A percentile compares a stretch with the other conserved stretches of the same genome.
These are phyloP conservation scores for Lytechinus variegatus DNA, from an alignment of 35 echinoderm and acorn worm genomes.

Conservation along the genomic window DNA sequence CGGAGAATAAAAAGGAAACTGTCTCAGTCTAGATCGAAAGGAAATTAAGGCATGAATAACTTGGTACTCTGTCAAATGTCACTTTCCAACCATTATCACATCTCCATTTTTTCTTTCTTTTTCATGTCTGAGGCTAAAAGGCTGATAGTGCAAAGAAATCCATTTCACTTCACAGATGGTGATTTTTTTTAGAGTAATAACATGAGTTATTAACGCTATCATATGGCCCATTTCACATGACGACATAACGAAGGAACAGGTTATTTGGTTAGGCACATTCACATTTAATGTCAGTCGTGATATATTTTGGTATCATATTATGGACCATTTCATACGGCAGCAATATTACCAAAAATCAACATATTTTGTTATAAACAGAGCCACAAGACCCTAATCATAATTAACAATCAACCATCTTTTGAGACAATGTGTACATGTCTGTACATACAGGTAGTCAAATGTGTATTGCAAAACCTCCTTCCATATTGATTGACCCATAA, in stretches of 20 bases:
- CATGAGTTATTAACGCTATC: neutral
- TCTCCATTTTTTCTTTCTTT: neutral
- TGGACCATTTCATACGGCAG: no score
- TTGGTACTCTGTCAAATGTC: slow-evolving; percentile 11
- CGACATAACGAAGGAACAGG: neutral
- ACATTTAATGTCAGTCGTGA: no score
- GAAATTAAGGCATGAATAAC: neutral
- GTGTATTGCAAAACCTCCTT: no score
- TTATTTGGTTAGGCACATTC: no score
- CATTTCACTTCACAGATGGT: neutral
- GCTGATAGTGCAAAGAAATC: neutral
- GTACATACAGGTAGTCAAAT: no score
- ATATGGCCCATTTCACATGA: neutral
- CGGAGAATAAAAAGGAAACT: neutral
- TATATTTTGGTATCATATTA: no score
- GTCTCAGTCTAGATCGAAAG: neutral
- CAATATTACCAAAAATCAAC: no score
- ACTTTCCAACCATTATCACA: neutral
- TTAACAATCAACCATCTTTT: no score
- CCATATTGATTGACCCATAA: no score
- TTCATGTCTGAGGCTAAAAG: neutral
- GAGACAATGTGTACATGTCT: no score
- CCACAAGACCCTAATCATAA: no score
- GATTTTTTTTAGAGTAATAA: neutral
- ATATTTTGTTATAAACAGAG: no score